phyloP scores from a whole-genome alignment of 2,113 vertebrate species.

The Pelvicachromis taeniatus region DNA sequence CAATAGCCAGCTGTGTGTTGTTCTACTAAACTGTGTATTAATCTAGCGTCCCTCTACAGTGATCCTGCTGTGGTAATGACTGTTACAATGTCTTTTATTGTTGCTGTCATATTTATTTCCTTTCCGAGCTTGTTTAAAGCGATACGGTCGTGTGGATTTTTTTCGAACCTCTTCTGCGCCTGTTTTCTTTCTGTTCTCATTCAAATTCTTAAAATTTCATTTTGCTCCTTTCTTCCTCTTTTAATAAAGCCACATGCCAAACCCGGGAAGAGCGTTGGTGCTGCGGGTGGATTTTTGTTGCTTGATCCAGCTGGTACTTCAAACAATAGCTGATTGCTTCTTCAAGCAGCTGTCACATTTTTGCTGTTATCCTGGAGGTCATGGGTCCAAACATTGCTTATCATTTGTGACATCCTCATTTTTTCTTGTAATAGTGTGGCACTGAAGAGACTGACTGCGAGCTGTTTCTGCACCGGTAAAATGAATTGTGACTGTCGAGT shows the following conservation, averaged over 20 bases:
- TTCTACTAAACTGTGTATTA: neutral
- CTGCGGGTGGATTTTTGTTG: neutral
- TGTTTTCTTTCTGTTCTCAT: neutral
- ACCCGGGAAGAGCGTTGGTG: neutral
- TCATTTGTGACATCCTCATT: constrained; percentile 39
- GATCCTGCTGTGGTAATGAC: neutral
- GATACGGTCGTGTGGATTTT: neutral
- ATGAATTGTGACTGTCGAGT: constrained; percentile 33
- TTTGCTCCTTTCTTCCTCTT: neutral
- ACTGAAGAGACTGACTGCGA: constrained; percentile 7
- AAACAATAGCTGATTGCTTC: neutral
- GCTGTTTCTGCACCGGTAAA: constrained; percentile 10
- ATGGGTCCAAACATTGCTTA: neutral
- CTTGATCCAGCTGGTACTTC: neutral
- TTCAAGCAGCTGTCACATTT: neutral
- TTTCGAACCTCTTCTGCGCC: neutral
- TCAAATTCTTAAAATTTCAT: neutral
- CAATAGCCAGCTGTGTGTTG: neutral
- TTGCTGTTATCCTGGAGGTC: constrained; percentile 6
- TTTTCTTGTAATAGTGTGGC: neutral
- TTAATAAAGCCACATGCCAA: neutral
- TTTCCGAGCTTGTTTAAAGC: neutral
- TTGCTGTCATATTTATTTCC: neutral
- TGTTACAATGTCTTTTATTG: neutral
- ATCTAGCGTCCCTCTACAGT: neutral